Conservation (phyloP, 2,888 invertebrate species). For the Drosophila emarginata region DNA sequence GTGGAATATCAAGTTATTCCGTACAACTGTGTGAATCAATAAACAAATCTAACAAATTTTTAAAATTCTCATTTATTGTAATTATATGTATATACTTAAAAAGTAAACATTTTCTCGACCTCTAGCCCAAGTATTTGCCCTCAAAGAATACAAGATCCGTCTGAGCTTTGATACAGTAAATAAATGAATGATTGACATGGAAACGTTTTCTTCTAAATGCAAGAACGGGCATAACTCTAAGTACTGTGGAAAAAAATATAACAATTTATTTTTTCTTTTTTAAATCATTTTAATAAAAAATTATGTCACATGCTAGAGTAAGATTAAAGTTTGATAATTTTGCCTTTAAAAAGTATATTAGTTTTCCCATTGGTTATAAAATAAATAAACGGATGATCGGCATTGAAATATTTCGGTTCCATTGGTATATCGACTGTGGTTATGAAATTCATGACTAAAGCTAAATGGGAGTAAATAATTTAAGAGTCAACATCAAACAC, state of each 20-base stretch:
- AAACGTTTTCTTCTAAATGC: constrained; percentile 46
- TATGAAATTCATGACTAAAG: constrained; percentile 33
- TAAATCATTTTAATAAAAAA: constrained; percentile 9
- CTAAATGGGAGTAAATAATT: constrained; percentile 22
- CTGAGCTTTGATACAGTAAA: constrained; percentile 49
- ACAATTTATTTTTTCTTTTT: not conserved
- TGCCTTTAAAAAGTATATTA: constrained; percentile 54
- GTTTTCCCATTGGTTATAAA: constrained; percentile 42
- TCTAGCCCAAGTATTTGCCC: constrained; percentile 50
- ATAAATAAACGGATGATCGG: constrained; percentile 60
- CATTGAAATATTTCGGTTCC: constrained; percentile 47
- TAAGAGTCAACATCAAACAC: not conserved
- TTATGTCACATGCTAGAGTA: constrained; percentile 18
- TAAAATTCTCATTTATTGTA: not conserved
- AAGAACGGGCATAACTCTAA: constrained; percentile 60
- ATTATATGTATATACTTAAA: not conserved
- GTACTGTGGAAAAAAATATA: constrained; percentile 35
- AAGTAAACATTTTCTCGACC: not conserved
- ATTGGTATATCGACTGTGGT: constrained; percentile 39
- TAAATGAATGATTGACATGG: constrained; percentile 58
- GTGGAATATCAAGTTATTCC: no score
- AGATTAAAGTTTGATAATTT: no score
- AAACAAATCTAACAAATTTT: constrained; percentile 45
- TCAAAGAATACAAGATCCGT: constrained; percentile 49
- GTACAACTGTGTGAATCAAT: no score